These are phyloP conservation scores for Octonoba sinensis DNA, from an alignment of 2,888 invertebrate species.

Conservation along the genomic window DNA sequence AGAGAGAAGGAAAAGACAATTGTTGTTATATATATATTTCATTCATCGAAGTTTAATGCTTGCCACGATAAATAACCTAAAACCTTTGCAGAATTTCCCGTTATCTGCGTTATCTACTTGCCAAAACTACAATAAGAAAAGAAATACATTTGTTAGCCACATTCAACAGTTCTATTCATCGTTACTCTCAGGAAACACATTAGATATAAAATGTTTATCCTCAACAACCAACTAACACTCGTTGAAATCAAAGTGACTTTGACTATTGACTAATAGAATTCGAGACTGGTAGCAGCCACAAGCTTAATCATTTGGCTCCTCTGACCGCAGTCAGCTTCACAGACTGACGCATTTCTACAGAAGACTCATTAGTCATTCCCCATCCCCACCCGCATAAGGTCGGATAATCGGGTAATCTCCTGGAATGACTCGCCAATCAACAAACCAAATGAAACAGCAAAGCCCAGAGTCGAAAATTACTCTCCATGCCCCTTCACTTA, in stretches of 20 bases:
- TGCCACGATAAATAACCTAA: too few species aligned
- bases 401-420: conserved; percentile 53
- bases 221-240: neutral
- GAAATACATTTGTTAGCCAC: too few species aligned
- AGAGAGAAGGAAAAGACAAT: too few species aligned
- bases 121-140: too few species aligned
- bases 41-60: too few species aligned
- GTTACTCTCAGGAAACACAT: too few species aligned
- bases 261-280: conserved; percentile 31
- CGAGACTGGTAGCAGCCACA: conserved; percentile 20
- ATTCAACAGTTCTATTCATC: too few species aligned
- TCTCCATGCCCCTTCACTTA: conserved; percentile 22
- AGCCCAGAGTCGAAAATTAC: conserved; percentile 42
- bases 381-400: conserved; percentile 25
- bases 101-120: too few species aligned
- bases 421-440: conserved; percentile 57
- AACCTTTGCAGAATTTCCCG: too few species aligned
- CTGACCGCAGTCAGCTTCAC: conserved; percentile 45
- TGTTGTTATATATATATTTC: too few species aligned
- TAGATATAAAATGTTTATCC: too few species aligned
- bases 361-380: conserved; percentile 48
- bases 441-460: conserved; percentile 51
- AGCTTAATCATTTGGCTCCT: conserved; percentile 39
- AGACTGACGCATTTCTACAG: conserved; percentile 46
- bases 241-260: conserved; percentile 3